Evolutionary conservation across 2,113 vertebrate genomes (phyloP).

Genomic region (Perca flavescens): DNA sequence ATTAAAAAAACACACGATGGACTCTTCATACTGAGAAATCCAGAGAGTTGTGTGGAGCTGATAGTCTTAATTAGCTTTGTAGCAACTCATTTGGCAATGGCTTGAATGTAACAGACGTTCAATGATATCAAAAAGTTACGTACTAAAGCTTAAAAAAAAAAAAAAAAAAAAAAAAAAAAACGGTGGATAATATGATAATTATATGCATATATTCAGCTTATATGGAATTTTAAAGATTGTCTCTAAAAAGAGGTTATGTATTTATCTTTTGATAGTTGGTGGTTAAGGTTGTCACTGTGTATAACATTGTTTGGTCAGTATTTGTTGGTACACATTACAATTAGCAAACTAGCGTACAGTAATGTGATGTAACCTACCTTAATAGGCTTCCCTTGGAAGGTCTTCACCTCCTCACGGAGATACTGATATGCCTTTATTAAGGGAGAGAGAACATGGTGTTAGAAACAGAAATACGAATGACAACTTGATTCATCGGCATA

Average conservation of each 20-base stretch:
- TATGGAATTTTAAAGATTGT: not conserved
- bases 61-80: too few species aligned
- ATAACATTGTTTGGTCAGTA: not conserved
- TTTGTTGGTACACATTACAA: not conserved
- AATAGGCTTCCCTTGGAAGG: slow-evolving; percentile 93
- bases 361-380: slow-evolving; percentile 71
- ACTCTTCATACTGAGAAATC: too few species aligned
- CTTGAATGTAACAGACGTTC: too few species aligned
- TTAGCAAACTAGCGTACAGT: too few species aligned
- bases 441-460: not conserved
- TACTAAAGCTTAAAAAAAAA: too few species aligned
- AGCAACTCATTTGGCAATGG: too few species aligned
- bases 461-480: not conserved
- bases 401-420: slow-evolving; percentile 98
- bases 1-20: too few species aligned
- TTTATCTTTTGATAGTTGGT: not conserved
- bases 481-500: not conserved
- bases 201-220: not conserved
- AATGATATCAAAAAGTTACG: too few species aligned
- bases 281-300: too few species aligned
- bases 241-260: not conserved
- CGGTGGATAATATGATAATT: too few species aligned
- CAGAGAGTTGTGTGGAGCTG: too few species aligned
- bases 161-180: too few species aligned
- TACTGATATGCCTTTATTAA: slow-evolving; percentile 93